Conservation (phyloP, 2,113 vertebrate species). For the Hyperopisus bebe region DNA sequence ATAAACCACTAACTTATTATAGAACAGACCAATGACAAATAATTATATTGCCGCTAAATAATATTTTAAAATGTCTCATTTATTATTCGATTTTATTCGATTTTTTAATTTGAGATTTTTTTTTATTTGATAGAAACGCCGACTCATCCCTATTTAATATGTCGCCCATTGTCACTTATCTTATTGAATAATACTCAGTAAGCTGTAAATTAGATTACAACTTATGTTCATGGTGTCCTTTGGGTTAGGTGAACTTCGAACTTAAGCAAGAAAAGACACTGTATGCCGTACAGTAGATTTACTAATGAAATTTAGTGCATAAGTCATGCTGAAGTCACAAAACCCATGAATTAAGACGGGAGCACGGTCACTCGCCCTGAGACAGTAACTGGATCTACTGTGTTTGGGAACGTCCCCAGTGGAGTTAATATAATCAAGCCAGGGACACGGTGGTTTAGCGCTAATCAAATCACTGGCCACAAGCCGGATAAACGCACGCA, state of each 20-base stretch:
- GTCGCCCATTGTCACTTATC: background rate
- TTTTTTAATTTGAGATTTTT: background rate
- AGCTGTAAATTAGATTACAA: background rate
- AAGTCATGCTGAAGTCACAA: background rate
- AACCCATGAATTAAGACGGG: background rate
- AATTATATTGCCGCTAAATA: background rate
- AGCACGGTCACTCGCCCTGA: no score
- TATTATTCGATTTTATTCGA: background rate
- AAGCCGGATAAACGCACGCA: accelerated
- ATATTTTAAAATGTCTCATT: background rate
- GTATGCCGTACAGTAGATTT: background rate
- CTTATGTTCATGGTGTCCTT: background rate
- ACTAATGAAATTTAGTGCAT: background rate
- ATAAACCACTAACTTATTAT: background rate
- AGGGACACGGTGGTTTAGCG: conserved; percentile 2
- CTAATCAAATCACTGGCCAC: conserved; percentile 24
- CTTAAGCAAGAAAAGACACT: background rate
- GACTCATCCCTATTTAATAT: background rate
- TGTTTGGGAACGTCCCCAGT: background rate
- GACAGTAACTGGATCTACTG: conserved; percentile 1
- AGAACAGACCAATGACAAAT: background rate
- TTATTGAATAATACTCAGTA: background rate
- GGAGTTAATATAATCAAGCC: background rate
- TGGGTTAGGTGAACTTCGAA: background rate
- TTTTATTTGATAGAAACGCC: background rate